Evolutionary conservation across 2,888 invertebrate genomes (phyloP).

Genomic region (Dicyrtomina minuta): DNA sequence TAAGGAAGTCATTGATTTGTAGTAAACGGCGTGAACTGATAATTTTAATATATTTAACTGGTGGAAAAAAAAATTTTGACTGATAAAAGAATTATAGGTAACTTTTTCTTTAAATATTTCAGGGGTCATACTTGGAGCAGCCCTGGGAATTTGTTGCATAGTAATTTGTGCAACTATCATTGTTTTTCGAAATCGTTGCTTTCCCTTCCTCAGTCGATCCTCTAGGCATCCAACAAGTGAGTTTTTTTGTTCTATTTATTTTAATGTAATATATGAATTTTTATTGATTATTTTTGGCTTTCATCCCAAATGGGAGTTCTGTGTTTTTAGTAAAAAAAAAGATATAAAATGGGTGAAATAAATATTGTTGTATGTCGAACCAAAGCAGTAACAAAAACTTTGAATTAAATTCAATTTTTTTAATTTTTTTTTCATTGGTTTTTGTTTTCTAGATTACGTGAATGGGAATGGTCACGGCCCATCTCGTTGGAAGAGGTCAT

Average conservation of each 20-base stretch:
- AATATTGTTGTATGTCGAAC: not conserved
- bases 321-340: too few relatives aligned
- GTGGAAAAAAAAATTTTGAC: too few relatives aligned
- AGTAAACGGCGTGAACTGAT: too few relatives aligned
- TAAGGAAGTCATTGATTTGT: too few relatives aligned
- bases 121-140: slow-evolving; percentile 45
- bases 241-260: too few relatives aligned
- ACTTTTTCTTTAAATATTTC: too few relatives aligned
- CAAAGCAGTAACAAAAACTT: not conserved
- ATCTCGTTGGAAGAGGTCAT: slow-evolving; percentile 40
- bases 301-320: too few relatives aligned
- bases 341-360: too few relatives aligned
- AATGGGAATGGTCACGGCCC: slow-evolving; percentile 50
- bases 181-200: slow-evolving; percentile 47
- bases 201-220: slow-evolving; percentile 38
- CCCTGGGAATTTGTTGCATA: slow-evolving; percentile 43
- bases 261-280: too few relatives aligned
- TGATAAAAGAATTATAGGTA: too few relatives aligned
- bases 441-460: slow-evolving; percentile 32
- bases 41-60: too few relatives aligned
- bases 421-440: not conserved
- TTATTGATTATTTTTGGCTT: too few relatives aligned
- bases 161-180: slow-evolving; percentile 47
- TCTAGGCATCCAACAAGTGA: slow-evolving; percentile 10
- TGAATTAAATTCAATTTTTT: not conserved